Base-by-base conservation (phyloP, 2,113 vertebrate genomes). In the Dasyprocta punctata region DNA sequence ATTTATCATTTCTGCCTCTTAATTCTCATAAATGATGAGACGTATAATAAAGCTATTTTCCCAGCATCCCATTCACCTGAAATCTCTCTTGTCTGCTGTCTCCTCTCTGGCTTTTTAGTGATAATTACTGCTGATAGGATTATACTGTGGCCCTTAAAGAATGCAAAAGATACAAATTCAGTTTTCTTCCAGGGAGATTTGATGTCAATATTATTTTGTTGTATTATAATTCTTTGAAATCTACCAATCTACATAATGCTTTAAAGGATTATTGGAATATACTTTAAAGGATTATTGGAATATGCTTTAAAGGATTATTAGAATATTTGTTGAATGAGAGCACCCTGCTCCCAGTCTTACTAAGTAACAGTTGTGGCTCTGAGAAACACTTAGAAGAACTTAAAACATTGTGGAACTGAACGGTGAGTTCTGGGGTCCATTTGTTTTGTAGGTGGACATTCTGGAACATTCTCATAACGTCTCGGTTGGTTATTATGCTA, bases 401-500 rank as follows among this genome's bases (percentile, higher is more conserved):
- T 85, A 41, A 87, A 92, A 84, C 75, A 65, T 9, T 0, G 5
- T 90, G 84, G 65, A 93, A 95, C 86, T 90, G 60, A 92, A 78
- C 65, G 47, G 4, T 56, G 78, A 71, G 63, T 92, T 92, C 77
- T 90, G 41, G 49, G 24, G 41, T 83, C 75, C 58, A 5, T 97
- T 97, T 97, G 84, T 97, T 90, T 96, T 96, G 82, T 93, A 99
- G 99, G 98, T 99, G 96, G 99, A 99, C 98, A 99, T 99, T 93
- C 99, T 99, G 95, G 99, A 99, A 94, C 99, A 99, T 14, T 99
- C 99, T 28, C 98, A 98, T 85, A 99, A 99, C 2, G 94, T 99
- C 96, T 99, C 99, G 0, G 98, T 99, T 83, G 99, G 99, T 65
- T 99, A 99, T 98, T 99, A 99, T 0, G 99, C 99, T 86, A 99